Evolutionary conservation across 2,888 invertebrate species (phyloP).

Genomic region (Rhyacophila evoluta): DNA sequence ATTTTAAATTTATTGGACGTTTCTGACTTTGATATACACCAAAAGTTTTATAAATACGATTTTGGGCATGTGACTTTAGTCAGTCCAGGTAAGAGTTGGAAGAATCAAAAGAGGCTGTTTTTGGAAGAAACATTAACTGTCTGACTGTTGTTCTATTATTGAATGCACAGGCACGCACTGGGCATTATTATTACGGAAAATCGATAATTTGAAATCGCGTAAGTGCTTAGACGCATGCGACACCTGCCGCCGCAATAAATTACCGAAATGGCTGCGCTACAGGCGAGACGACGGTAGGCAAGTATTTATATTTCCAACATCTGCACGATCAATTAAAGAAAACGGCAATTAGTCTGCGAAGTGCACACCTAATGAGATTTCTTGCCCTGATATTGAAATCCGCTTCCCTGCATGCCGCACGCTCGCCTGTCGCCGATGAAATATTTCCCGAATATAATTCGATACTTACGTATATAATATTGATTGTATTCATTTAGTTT

Average conservation of each 20-base stretch:
- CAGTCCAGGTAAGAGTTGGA: too few relatives aligned
- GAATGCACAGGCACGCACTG: not conserved
- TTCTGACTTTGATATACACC: too few relatives aligned
- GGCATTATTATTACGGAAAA: not conserved
- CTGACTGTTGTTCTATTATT: not conserved
- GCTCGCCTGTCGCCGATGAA: not conserved
- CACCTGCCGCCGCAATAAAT: constrained; percentile 51
- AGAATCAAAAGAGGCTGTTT: too few relatives aligned
- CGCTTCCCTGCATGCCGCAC: not conserved
- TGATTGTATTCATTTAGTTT: too few relatives aligned
- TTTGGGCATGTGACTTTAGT: too few relatives aligned
- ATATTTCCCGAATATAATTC: not conserved
- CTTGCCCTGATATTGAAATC: not conserved
- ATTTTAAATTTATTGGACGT: too few relatives aligned
- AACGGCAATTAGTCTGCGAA: constrained; percentile 33
- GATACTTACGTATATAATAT: too few relatives aligned
- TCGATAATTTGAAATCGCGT: constrained; percentile 11
- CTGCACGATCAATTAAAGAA: constrained; percentile 50
- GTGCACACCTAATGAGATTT: constrained; percentile 28
- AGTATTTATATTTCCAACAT: constrained; percentile 45
- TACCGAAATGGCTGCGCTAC: constrained; percentile 34
- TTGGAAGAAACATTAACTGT: too few relatives aligned
- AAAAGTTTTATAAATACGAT: too few relatives aligned
- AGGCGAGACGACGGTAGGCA: constrained; percentile 17
- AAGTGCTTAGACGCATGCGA: constrained; percentile 16